phyloP scores from a whole-genome alignment of 2,888 invertebrate species.

The Eretmocerus hayati region DNA sequence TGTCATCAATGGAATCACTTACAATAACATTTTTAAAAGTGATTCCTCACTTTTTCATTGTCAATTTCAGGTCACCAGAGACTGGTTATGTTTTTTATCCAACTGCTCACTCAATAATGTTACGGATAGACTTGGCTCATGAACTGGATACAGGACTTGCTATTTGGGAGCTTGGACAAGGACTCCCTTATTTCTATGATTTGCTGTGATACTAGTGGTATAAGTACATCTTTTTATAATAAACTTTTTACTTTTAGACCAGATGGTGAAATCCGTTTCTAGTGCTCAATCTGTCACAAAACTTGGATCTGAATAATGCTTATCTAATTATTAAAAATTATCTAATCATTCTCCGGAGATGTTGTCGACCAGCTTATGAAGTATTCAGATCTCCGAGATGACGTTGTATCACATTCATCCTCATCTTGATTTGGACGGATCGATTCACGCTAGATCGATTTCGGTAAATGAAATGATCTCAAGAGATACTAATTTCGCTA shows the following conservation, averaged over 20 bases:
- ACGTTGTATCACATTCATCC: conserved; percentile 10
- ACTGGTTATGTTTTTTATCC: conserved; percentile 78
- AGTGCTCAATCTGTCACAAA: no score
- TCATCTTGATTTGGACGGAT: no score
- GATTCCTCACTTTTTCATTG: no score
- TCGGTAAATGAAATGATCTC: no score
- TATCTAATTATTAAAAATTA: no score
- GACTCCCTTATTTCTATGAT: conserved; percentile 91
- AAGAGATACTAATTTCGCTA: no score
- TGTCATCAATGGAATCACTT: no score
- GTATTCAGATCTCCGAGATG: conserved; percentile 11
- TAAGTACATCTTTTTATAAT: neutral
- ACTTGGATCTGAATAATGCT: no score
- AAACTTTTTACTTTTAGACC: neutral
- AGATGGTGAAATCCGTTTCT: neutral
- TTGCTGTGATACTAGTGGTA: conserved; percentile 52
- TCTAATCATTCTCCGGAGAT: no score
- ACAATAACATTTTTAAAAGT: neutral
- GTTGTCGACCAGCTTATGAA: no score
- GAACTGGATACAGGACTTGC: conserved; percentile 72
- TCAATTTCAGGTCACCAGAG: conserved; percentile 10
- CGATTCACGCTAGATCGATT: no score
- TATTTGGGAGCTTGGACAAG: conserved; percentile 96
- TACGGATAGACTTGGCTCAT: conserved; percentile 70
- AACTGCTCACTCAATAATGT: conserved; percentile 75